Conservation (phyloP, 2,797 vertebrate species). For the Orientallactaga sibirica region DNA sequence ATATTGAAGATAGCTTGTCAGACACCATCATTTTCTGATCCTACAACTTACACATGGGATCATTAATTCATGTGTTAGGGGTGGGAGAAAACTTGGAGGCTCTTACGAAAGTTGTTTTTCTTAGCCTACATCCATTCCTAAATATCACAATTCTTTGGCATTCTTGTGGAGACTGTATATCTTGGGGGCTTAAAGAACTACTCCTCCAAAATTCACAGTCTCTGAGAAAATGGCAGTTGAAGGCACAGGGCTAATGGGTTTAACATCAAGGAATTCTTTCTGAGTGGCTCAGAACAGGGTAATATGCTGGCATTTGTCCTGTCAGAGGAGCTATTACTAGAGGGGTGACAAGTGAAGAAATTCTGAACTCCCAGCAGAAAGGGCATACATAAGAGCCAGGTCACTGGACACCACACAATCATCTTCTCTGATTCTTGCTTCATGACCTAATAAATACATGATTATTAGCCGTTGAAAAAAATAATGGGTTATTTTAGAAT, state of each 20-base stretch:
- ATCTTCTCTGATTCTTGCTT: not conserved
- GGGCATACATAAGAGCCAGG: not conserved
- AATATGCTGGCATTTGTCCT: not conserved
- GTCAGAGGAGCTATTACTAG: not conserved
- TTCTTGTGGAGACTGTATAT: constrained; percentile 71
- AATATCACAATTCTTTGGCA: constrained; percentile 80
- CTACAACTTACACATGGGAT: constrained; percentile 77
- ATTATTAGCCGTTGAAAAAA: not conserved
- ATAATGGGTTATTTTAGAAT: not conserved
- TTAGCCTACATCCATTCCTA: constrained; percentile 80
- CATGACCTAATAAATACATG: not conserved
- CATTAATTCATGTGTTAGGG: constrained; percentile 81
- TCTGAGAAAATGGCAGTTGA: constrained; percentile 74
- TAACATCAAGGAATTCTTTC: not conserved
- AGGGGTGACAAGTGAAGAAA: not conserved
- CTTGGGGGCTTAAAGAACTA: constrained; percentile 78
- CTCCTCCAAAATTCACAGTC: constrained; percentile 78
- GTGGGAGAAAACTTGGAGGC: constrained; percentile 75
- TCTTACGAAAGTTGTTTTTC: constrained; percentile 81
- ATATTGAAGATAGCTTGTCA: constrained; percentile 75
- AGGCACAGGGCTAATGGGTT: not conserved
- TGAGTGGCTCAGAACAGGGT: not conserved
- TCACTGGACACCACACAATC: not conserved
- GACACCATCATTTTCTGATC: constrained; percentile 73
- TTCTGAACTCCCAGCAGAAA: not conserved